phyloP scores from a whole-genome alignment of 2,888 invertebrate genomes.

The Rhagium mordax region DNA sequence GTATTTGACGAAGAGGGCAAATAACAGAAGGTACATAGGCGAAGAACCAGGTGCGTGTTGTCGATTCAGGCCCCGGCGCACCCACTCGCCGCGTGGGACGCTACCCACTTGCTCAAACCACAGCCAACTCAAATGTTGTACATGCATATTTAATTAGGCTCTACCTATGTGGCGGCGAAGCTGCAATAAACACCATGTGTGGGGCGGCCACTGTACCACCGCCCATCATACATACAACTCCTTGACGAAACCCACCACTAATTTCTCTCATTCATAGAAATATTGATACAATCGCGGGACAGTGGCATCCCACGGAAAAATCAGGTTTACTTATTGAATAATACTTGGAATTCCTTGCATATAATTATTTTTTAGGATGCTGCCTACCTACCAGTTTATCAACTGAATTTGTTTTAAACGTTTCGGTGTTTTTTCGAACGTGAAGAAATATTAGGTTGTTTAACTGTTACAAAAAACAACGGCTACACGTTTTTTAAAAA shows the following conservation, averaged over 20 bases:
- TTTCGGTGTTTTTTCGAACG: neutral
- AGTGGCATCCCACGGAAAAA: slow-evolving; percentile 10
- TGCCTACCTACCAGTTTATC: neutral
- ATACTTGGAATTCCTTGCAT: slow-evolving; percentile 43
- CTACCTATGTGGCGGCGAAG: slow-evolving; percentile 46
- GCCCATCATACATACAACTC: slow-evolving; percentile 30
- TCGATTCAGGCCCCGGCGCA: slow-evolving; percentile 58
- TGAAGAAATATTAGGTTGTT: neutral
- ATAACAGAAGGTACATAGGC: slow-evolving; percentile 28
- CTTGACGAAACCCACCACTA: slow-evolving; percentile 17
- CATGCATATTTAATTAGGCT: slow-evolving; percentile 66
- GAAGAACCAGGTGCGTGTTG: slow-evolving; percentile 50
- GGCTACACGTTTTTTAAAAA: neutral
- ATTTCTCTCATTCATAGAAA: slow-evolving; percentile 10
- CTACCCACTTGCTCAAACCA: slow-evolving; percentile 63
- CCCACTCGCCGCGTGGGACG: slow-evolving; percentile 63
- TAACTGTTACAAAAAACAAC: too few relatives aligned
- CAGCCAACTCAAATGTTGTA: slow-evolving; percentile 57
- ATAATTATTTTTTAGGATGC: slow-evolving; percentile 24
- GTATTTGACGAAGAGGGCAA: slow-evolving; percentile 5
- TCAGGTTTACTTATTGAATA: slow-evolving; percentile 14
- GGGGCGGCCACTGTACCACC: slow-evolving; percentile 39
- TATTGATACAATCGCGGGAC: slow-evolving; percentile 7
- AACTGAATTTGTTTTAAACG: neutral
- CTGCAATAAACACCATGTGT: slow-evolving; percentile 32